A percentile compares a stretch with the other conserved stretches of the same genome.
Conservation (phyloP, 2,113 vertebrate species). For the Pteruthius melanotis region DNA sequence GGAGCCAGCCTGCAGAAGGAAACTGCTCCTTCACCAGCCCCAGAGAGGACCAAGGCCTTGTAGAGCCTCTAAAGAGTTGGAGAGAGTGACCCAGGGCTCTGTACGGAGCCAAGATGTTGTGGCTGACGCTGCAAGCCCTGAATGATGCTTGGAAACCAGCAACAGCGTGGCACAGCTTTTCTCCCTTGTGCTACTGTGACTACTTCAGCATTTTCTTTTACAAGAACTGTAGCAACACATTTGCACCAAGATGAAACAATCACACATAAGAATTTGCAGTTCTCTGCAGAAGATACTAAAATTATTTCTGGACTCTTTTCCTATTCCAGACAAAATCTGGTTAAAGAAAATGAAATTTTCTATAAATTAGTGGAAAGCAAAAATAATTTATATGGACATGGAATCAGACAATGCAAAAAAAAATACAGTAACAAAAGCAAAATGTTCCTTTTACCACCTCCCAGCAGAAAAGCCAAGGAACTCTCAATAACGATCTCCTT, state of each 20-base stretch:
- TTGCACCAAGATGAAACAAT: background rate
- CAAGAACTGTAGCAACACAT: background rate
- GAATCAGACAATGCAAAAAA: background rate
- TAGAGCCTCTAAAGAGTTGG: background rate
- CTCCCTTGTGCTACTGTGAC: background rate
- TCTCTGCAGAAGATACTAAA: background rate
- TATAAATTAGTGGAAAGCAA: background rate
- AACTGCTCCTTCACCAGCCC: background rate
- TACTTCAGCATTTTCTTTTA: background rate
- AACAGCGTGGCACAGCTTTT: background rate
- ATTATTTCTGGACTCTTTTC: background rate
- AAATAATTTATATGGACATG: background rate
- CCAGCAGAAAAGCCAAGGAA: background rate
- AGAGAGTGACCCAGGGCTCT: background rate
- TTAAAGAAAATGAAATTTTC: background rate
- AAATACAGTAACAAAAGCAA: background rate
- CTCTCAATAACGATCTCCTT: background rate
- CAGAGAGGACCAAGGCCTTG: background rate
- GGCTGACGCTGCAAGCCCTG: background rate
- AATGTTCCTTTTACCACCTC: background rate
- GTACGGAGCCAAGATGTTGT: rapidly evolving
- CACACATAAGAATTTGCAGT: background rate
- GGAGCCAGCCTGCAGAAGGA: background rate
- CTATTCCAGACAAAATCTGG: background rate
- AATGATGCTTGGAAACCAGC: background rate